Percentiles rank a stretch among this genome's conserved stretches.
Conservation (phyloP, 2,888 invertebrate genomes). For the Hyposoter dolosus region DNA sequence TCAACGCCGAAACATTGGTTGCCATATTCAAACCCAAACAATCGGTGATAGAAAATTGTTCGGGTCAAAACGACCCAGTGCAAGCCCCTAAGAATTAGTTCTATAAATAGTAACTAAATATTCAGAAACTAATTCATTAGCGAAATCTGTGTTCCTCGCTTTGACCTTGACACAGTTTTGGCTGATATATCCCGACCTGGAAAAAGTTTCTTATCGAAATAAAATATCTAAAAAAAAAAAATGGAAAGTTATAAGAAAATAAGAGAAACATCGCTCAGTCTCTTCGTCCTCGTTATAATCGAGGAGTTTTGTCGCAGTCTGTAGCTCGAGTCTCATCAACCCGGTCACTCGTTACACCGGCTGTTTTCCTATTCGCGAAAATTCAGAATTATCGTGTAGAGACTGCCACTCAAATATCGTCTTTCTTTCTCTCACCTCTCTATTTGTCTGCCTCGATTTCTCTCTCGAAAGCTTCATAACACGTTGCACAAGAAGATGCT, state of each 20-base stretch:
- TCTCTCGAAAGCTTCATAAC: background rate
- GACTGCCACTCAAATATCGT: conserved; percentile 2
- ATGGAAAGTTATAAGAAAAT: background rate
- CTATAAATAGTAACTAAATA: too few relatives aligned
- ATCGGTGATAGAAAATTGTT: too few relatives aligned
- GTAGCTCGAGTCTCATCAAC: background rate
- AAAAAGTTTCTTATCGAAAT: background rate
- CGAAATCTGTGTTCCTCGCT: background rate
- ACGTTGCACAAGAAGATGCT: conserved; percentile 1
- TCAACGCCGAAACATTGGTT: too few relatives aligned
- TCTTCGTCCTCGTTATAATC: conserved; percentile 41
- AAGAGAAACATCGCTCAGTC: background rate
- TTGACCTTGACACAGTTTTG: background rate
- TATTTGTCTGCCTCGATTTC: background rate
- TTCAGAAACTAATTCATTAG: too few relatives aligned
- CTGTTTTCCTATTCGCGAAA: conserved; percentile 26
- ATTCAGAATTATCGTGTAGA: conserved; percentile 13
- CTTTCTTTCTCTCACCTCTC: background rate
- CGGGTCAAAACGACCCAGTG: too few relatives aligned
- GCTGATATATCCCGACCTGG: background rate
- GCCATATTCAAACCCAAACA: too few relatives aligned
- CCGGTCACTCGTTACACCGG: conserved; percentile 10
- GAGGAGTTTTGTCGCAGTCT: conserved; percentile 18
- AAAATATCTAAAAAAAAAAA: background rate
- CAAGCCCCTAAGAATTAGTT: too few relatives aligned